Evolutionary conservation across 1,140 invertebrate genomes (phyloP), one percentile per base, ranked within the genome.

Genomic region (Batillaria attramentaria): DNA sequence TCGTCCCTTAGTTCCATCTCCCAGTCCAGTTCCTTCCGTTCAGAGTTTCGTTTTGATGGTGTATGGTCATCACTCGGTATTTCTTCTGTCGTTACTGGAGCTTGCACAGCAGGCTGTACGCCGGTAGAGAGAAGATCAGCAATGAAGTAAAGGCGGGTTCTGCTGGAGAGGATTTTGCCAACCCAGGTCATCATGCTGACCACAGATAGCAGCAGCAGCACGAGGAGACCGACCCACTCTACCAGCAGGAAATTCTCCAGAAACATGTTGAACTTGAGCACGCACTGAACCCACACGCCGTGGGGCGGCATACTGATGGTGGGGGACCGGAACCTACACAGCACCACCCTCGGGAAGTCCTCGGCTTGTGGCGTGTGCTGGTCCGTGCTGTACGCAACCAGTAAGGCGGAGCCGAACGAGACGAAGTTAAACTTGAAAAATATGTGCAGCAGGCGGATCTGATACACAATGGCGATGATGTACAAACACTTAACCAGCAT

Each of bases 241-340:
- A 60, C 4, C 57, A 60, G 24, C 57, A 60, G 57, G 24, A 60
- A n/a, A 31, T 60, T 60, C 57, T 60, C 24, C 6, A 60, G 57
- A 31, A 60, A 60, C 6, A n/a, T 6, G 57, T 60, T 60, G 57
- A 60, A 60, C 57, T n/a, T 31, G 24, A 60, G 57, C 6, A 60
- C 57, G 57, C 57, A 60, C 57, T 60, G 57, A 5, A 60, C 57
- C 57, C 57, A 60, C 57, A 60, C 57, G 4, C 57, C 57, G 6
- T 60, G 24, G 6, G 24, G 6, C 24, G 57, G 57, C 24, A 60
- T 20, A 4, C 4, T 60, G 24, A 60, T 6, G 4, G 24, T 31
- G 8, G 57, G 57, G 57, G 57, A 60, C 57, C 57, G 24, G 57
- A 60, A 60, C 6, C 24, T 60, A 24, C 57, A 60, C 57, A 60